Conservation (phyloP, 2,888 invertebrate genomes). For the Agrotis segetum region DNA sequence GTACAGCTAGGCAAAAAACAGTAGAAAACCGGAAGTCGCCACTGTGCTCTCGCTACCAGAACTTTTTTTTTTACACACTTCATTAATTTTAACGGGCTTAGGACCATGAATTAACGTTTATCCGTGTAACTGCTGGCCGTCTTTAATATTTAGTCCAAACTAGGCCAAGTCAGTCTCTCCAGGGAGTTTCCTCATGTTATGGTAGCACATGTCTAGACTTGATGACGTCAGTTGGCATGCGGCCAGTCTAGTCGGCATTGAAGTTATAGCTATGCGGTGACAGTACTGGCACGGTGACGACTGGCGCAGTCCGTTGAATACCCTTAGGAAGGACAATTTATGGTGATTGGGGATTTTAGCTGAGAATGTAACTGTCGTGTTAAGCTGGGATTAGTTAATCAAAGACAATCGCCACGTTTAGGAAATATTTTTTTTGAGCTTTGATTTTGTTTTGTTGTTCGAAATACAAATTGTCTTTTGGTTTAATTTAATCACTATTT, state of each 20-base stretch:
- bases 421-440: neutral
- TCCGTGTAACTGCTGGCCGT: too few species aligned
- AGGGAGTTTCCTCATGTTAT: slow-evolving; percentile 26
- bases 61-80: too few species aligned
- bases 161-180: slow-evolving; percentile 24
- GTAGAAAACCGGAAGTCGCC: too few species aligned
- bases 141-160: neutral
- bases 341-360: slow-evolving; percentile 11
- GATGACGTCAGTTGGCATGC: slow-evolving; percentile 53
- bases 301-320: slow-evolving; percentile 34
- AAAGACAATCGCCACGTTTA: neutral
- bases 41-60: too few species aligned
- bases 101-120: too few species aligned
- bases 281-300: slow-evolving; percentile 35
- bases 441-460: neutral
- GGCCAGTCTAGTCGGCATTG: slow-evolving; percentile 49
- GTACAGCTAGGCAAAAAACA: too few species aligned
- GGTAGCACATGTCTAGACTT: slow-evolving; percentile 50
- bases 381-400: neutral
- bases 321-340: slow-evolving; percentile 16
- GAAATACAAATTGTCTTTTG: neutral
- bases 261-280: slow-evolving; percentile 44
- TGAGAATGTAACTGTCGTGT: too few species aligned
- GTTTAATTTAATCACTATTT: neutral
- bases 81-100: too few species aligned